Conservation (phyloP, 2,888 invertebrate genomes). For the Tubulanus polymorphus region DNA sequence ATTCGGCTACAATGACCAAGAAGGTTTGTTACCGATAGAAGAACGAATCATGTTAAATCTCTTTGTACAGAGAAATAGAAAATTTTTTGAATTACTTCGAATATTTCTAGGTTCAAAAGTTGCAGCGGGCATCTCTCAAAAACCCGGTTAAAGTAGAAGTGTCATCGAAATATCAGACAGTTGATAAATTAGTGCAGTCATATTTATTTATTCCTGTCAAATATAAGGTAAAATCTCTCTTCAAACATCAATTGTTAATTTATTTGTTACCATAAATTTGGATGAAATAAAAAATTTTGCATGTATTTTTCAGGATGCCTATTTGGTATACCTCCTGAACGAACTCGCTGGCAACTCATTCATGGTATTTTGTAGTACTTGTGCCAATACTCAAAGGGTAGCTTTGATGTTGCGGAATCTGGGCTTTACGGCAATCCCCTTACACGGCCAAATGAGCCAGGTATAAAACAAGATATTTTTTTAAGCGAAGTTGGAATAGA, state of each 20-base stretch:
- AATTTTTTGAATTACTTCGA: not conserved
- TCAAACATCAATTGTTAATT: not conserved
- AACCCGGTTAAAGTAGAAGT: slow-evolving; percentile 95
- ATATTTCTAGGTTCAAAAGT: slow-evolving; percentile 67
- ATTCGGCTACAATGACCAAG: slow-evolving; percentile 98
- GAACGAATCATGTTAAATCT: not conserved
- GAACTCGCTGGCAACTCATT: slow-evolving; percentile 92
- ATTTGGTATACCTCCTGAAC: slow-evolving; percentile 90
- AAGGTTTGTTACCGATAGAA: slow-evolving; percentile 51
- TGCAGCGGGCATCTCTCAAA: slow-evolving; percentile 88
- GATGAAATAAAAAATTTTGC: not conserved
- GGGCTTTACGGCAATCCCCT: slow-evolving; percentile 88
- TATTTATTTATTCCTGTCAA: slow-evolving; percentile 94
- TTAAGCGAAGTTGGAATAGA: no score
- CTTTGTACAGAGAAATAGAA: slow-evolving; percentile 4
- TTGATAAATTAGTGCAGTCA: slow-evolving; percentile 90
- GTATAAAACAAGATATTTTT: no score
- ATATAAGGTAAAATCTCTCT: slow-evolving; percentile 73
- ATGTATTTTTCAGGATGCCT: slow-evolving; percentile 71
- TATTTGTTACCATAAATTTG: not conserved
- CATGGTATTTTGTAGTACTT: slow-evolving; percentile 96
- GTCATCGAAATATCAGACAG: slow-evolving; percentile 95
- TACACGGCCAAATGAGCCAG: slow-evolving; percentile 99
- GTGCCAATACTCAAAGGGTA: slow-evolving; percentile 83
- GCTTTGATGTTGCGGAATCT: slow-evolving; percentile 85